Conservation (phyloP, 2,113 vertebrate genomes). For the Saccopteryx bilineata region DNA sequence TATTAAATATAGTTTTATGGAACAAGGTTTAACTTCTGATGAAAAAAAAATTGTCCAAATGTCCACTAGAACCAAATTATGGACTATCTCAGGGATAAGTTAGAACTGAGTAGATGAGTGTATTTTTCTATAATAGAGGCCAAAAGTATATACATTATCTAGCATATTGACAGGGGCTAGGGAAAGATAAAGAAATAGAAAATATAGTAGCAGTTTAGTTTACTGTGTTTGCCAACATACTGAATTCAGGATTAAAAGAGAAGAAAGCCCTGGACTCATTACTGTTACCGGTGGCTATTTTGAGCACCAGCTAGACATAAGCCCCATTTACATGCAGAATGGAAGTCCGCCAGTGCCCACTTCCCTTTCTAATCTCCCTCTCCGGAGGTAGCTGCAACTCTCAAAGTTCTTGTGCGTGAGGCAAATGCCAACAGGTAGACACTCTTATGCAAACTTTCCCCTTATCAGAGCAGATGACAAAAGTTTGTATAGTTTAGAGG, state of each 20-base stretch:
- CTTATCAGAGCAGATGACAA: constrained; percentile 69
- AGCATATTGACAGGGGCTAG: not conserved
- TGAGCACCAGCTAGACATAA: not conserved
- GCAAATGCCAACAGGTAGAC: constrained; percentile 61
- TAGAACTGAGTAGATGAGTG: not conserved
- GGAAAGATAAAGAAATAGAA: not conserved
- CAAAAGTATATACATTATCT: not conserved
- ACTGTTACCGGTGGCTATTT: not conserved
- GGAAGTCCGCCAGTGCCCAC: constrained; percentile 14
- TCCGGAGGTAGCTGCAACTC: constrained; percentile 29
- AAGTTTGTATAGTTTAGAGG: not conserved
- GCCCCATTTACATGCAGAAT: constrained; percentile 9
- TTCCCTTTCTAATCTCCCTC: constrained; percentile 40
- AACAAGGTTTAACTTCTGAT: not conserved
- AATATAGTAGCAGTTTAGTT: not conserved
- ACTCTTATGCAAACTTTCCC: constrained; percentile 67
- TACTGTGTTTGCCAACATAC: not conserved
- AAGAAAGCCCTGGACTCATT: not conserved
- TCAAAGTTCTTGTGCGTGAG: constrained; percentile 26
- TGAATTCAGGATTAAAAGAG: not conserved
- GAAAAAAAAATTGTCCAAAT: not conserved
- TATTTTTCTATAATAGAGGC: not conserved
- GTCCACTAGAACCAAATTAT: not conserved
- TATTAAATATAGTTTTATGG: not conserved
- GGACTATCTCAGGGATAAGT: not conserved